Percentiles rank a stretch among this genome's conserved stretches.
phyloP scores from a whole-genome alignment of 2,888 invertebrate species.

The Rhynchonema sp. region DNA sequence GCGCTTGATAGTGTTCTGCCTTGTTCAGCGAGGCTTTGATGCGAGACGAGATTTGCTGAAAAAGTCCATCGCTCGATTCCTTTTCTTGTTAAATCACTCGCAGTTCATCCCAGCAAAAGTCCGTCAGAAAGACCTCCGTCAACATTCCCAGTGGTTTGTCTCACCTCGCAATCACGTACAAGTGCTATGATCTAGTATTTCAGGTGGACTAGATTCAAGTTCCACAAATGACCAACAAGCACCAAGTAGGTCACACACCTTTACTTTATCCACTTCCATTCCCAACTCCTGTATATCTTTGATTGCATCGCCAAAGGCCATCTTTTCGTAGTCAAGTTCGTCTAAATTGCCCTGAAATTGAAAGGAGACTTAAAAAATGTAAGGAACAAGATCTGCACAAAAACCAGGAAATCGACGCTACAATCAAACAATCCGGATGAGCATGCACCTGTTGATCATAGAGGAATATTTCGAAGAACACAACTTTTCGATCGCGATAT shows the following conservation, averaged over 20 bases:
- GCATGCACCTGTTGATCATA: constrained; percentile 21
- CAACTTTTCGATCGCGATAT: constrained; percentile 52
- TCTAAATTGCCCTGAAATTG: no score
- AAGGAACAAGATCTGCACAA: no score
- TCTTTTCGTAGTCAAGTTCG: background rate
- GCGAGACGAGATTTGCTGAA: background rate
- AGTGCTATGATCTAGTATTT: no score
- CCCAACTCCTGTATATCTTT: background rate
- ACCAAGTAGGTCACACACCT: background rate
- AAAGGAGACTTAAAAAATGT: no score
- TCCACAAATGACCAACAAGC: background rate
- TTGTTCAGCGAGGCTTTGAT: constrained; percentile 3
- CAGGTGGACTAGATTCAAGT: no score
- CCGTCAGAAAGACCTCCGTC: no score
- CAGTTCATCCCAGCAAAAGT: no score
- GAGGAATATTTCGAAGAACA: constrained; percentile 20
- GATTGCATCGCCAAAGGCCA: background rate
- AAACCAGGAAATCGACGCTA: no score
- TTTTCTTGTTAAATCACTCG: no score
- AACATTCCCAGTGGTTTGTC: no score
- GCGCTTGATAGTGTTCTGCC: constrained; percentile 11
- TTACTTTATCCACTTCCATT: background rate
- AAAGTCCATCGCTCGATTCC: no score
- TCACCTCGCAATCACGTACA: no score
- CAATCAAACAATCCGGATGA: constrained; percentile 18